Conservation (phyloP, 2,888 invertebrate genomes). For the Dimorphilus gyrociliatus region DNA sequence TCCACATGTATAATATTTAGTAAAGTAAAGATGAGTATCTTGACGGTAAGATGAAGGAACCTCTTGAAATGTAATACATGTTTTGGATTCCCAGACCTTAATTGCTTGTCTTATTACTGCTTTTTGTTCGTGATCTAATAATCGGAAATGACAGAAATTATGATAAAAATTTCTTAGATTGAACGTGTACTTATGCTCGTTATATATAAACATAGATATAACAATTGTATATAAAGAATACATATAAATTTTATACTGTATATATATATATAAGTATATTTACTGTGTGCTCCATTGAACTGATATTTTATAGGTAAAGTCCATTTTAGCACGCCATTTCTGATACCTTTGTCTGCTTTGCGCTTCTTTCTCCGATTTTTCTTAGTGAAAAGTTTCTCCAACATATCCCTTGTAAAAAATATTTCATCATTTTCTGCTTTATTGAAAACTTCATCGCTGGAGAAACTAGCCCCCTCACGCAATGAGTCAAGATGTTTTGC, state of each 20-base stretch:
- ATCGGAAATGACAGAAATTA: background rate
- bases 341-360: slow-evolving; percentile 1
- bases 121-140: slow-evolving; percentile 3
- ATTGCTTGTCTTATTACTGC: slow-evolving; percentile 3
- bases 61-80: slow-evolving; percentile 6
- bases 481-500: no score
- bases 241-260: no score
- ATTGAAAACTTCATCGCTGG: no score
- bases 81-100: slow-evolving; percentile 5
- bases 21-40: no score
- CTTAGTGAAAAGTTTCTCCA: background rate
- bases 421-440: no score
- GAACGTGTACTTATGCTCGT: no score
- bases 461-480: no score
- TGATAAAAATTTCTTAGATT: no score
- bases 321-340: slow-evolving; percentile 3
- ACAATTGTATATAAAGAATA: no score
- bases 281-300: slow-evolving; percentile 4
- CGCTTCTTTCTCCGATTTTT: slow-evolving; percentile 4
- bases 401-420: no score
- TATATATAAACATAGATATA: no score
- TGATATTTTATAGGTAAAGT: slow-evolving; percentile 5
- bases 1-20: background rate
- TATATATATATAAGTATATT: slow-evolving; percentile 3
- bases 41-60: no score